A percentile compares a stretch with the other conserved stretches of the same genome.
Conservation (phyloP, 2,113 vertebrate genomes). For the Lampris megalopsis region DNA sequence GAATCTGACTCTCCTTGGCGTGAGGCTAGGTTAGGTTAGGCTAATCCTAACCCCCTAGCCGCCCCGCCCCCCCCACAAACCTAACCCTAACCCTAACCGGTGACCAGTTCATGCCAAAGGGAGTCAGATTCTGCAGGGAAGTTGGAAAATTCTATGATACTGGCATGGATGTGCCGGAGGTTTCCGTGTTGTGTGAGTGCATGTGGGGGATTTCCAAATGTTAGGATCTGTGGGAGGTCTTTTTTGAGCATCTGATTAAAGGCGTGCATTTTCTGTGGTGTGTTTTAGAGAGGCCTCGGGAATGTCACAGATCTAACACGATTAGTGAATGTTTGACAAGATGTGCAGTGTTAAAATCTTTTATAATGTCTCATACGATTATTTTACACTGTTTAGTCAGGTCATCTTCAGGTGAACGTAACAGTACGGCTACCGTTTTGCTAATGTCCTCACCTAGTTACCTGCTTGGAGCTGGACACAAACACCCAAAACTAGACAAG, state of each 20-base stretch:
- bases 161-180: not conserved
- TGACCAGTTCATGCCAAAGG: no score
- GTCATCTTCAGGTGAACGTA: conserved; percentile 7
- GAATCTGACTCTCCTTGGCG: no score
- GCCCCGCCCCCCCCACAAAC: no score
- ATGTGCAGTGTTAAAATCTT: conserved; percentile 40
- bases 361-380: conserved; percentile 48
- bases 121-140: no score
- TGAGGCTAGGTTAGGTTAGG: no score
- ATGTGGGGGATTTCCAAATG: conserved; percentile 3
- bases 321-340: conserved; percentile 61
- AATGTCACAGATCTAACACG: conserved; percentile 46
- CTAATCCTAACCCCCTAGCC: no score
- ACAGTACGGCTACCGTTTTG: conserved; percentile 40
- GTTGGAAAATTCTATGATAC: no score
- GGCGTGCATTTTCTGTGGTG: conserved; percentile 3
- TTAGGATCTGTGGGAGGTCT: conserved; percentile 8
- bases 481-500: no score
- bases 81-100: no score
- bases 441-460: not conserved
- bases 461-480: no score
- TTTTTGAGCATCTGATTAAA: conserved; percentile 10
- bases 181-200: not conserved
- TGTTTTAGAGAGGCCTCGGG: conserved; percentile 38
- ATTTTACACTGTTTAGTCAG: conserved; percentile 35